Evolutionary conservation across 2,888 invertebrate species (phyloP).

Genomic region (Brachycybe producta): DNA sequence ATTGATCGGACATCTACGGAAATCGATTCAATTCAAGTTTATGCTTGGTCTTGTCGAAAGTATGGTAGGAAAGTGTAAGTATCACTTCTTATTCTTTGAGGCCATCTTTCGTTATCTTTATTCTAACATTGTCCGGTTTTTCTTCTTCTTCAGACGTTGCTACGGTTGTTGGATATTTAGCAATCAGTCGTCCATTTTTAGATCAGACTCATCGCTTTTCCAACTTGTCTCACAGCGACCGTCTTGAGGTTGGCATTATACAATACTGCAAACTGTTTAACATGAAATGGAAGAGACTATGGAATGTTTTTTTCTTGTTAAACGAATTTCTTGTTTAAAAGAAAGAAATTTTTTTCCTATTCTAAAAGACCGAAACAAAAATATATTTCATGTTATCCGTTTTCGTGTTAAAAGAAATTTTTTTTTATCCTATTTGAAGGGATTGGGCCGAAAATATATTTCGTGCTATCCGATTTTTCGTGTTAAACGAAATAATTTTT

Average conservation of each 20-base stretch:
- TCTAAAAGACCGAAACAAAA: neutral
- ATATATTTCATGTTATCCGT: no score
- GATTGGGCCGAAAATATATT: no score
- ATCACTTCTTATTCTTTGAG: conserved; percentile 10
- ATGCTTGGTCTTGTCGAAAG: conserved; percentile 92
- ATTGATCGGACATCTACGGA: conserved; percentile 69
- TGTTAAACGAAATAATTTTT: neutral
- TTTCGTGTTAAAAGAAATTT: no score
- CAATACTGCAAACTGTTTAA: no score
- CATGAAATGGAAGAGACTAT: no score
- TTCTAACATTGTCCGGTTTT: neutral
- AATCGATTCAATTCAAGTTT: conserved; percentile 76
- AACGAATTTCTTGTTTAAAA: neutral
- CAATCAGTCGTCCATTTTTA: conserved; percentile 89
- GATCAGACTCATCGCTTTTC: conserved; percentile 55
- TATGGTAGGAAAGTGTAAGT: conserved; percentile 85
- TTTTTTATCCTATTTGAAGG: no score
- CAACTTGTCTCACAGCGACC: conserved; percentile 51
- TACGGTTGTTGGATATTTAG: conserved; percentile 89
- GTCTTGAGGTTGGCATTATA: conserved; percentile 77
- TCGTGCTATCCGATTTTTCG: neutral
- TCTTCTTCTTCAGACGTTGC: conserved; percentile 57
- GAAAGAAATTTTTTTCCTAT: neutral
- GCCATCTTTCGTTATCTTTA: neutral
- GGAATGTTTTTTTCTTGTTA: neutral